phyloP scores from a whole-genome alignment of 2,797 vertebrate species.

The Muscicapa striata region DNA sequence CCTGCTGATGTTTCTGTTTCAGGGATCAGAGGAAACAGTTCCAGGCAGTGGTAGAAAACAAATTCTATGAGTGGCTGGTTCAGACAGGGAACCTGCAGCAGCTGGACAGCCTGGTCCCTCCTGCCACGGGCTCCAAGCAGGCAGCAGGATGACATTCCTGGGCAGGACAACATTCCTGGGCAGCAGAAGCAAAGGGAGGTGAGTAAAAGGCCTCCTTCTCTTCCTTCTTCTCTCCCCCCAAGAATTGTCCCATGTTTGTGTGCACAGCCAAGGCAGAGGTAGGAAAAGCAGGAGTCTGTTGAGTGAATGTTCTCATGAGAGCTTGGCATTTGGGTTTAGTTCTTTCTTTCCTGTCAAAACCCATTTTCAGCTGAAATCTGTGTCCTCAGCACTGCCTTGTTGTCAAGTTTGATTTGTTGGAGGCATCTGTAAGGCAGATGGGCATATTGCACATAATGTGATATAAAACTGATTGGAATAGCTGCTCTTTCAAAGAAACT shows the following conservation, averaged over 20 bases:
- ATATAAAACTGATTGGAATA: background rate
- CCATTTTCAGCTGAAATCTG: background rate
- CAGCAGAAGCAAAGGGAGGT: background rate
- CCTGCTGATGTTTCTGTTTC: slow-evolving; percentile 19
- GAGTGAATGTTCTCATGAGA: background rate
- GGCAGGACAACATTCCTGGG: background rate
- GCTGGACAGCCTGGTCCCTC: slow-evolving; percentile 89
- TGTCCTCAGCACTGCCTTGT: background rate
- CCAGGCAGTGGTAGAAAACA: slow-evolving; percentile 88
- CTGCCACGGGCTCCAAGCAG: slow-evolving; percentile 61
- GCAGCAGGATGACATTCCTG: slow-evolving; percentile 38
- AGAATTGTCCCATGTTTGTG: background rate
- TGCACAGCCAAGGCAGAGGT: background rate
- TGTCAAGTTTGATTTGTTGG: background rate
- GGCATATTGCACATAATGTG: background rate
- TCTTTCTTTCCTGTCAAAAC: background rate
- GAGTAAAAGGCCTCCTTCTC: background rate
- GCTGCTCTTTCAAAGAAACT: background rate
- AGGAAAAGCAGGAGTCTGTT: background rate
- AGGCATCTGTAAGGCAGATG: background rate
- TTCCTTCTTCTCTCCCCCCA: background rate
- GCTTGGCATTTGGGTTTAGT: background rate
- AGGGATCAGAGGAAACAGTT: slow-evolving; percentile 91
- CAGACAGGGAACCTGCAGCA: slow-evolving; percentile 88
- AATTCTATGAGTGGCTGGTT: slow-evolving; percentile 93